A percentile compares a stretch with the other conserved stretches of the same genome.
Conservation (phyloP, 2,113 vertebrate species). For the Blennius ocellaris region DNA sequence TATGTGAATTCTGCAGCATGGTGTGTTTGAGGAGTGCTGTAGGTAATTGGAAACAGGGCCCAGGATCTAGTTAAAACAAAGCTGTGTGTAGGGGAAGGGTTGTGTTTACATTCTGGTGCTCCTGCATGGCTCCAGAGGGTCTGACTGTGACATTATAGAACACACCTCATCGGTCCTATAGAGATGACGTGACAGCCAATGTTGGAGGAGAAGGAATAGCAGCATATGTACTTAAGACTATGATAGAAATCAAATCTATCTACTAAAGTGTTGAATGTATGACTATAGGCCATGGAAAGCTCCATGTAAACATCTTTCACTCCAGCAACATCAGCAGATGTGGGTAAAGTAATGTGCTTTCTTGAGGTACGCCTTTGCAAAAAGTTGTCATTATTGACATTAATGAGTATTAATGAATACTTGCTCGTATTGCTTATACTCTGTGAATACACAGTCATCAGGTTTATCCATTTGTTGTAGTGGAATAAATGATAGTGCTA, state of each 20-base stretch:
- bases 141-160: conserved; percentile 73
- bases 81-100: conserved; percentile 57
- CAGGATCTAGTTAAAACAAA: conserved; percentile 70
- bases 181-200: conserved; percentile 49
- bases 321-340: neutral
- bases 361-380: neutral
- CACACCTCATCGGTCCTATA: conserved; percentile 60
- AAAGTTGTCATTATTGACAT: conserved; percentile 12
- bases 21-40: conserved; percentile 46
- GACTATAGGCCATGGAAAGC: neutral
- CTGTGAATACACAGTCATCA: conserved; percentile 43
- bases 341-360: neutral
- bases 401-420: conserved; percentile 31
- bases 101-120: conserved; percentile 76
- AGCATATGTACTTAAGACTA: neutral
- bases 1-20: conserved; percentile 54
- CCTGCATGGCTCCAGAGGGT: conserved; percentile 72
- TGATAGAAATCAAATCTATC: conserved; percentile 3
- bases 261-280: conserved; percentile 11
- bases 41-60: conserved; percentile 77
- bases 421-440: conserved; percentile 38
- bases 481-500: conserved; percentile 58
- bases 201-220: neutral
- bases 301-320: neutral
- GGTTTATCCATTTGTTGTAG: conserved; percentile 57